Base-by-base conservation (phyloP, 2,888 invertebrate species). In the Hyles lineata region DNA sequence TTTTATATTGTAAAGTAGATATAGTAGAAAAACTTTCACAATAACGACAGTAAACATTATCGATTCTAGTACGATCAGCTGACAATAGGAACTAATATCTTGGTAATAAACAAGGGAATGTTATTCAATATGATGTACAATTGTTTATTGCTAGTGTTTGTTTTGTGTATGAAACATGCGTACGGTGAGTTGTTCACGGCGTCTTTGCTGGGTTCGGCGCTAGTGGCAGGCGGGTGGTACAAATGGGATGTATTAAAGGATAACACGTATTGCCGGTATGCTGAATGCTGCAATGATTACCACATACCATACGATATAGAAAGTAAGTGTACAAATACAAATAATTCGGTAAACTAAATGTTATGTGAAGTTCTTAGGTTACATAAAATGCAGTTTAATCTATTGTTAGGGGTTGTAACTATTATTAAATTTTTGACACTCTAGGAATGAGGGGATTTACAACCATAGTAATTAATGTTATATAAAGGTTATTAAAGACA, bases 241-340 rank as follows among this genome's bases (percentile, higher is more conserved):
- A 90, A 90, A 77, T 94, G 92, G 92, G 86, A 90, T 77, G 79
- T 80, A 4, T 74, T 94, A 74, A 92, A 92, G 82, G 90, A 92
- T 70, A 87, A 92, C 74, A 93, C 94, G 11, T 73, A 89, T 75
- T 96, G 96, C 81, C 90, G 85, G 52, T 89, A 91, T 25, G 82
- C 78, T 23, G 97, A 97, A 87, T 97, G 96, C 81, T 97, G 97
- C 83, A 94, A 92, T 79, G 87, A 93, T 21, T 83, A 91, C 2
- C 92, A 95, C 83, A 91, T 96, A 75, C 95, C 95, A 25, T 95
- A 92, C 25, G 84, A 96, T 85, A 89, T 95, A 75, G 71, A 79
- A 35, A 90, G 95, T 95, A 87, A 92, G 95, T 92, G 74, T 70
- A 67, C 62, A 3, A 3, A 50, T 63, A 43, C n/a, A 61, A 23